These are phyloP conservation scores for Macrotus californicus DNA, from an alignment of 2,113 vertebrate species.

Conservation along the genomic window DNA sequence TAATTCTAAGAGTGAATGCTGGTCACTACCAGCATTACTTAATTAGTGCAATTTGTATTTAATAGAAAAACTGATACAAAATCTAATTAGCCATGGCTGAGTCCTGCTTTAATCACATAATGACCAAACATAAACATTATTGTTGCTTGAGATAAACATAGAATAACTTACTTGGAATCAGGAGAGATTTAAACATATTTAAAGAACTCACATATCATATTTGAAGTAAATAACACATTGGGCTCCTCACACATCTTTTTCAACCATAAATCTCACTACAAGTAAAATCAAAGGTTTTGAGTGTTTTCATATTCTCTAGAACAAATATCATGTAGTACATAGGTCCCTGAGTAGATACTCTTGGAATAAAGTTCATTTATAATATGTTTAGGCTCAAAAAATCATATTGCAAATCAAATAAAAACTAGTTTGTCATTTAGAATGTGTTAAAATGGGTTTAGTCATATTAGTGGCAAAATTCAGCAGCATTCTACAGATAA, in stretches of 20 bases:
- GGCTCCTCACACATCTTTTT: not conserved
- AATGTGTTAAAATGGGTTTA: not conserved
- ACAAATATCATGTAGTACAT: not conserved
- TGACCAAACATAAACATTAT: not conserved
- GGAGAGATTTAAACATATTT: not conserved
- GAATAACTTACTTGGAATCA: not conserved
- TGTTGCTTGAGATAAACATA: not conserved
- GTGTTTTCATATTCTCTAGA: not conserved
- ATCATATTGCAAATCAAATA: not conserved
- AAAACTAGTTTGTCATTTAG: conserved; percentile 22
- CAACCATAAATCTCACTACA: not conserved
- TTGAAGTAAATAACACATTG: not conserved
- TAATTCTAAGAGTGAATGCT: not conserved
- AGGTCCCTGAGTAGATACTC: not conserved
- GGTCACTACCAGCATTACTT: not conserved
- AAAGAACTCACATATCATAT: not conserved
- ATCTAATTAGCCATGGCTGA: not conserved
- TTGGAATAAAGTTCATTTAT: not conserved
- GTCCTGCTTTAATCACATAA: not conserved
- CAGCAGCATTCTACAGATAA: not conserved
- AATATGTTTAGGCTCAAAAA: not conserved
- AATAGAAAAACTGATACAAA: not conserved
- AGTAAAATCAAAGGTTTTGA: not conserved
- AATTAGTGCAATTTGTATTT: not conserved
- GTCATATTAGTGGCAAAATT: not conserved